Evolutionary conservation across 2,888 invertebrate genomes (phyloP), one percentile per base, ranked within the genome.

Genomic region (Leucophenga maculata): DNA sequence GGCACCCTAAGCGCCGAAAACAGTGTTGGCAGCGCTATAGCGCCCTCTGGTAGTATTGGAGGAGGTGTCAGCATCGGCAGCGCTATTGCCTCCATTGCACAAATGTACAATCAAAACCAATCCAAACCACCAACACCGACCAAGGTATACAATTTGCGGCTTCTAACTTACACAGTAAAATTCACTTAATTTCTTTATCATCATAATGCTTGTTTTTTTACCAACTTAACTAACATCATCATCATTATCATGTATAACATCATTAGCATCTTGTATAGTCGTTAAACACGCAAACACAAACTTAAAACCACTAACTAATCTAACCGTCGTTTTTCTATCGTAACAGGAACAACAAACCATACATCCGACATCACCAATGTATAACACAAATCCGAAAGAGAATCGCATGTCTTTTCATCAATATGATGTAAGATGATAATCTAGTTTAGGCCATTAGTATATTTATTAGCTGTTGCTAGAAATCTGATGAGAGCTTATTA

Each of bases 331-430:
- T 39, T 39, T 62, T 60, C 44, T 46, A 44, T 39, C 80, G 72
- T 76, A 82, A 77, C 85, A 83, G 81, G 85, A 86, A 77, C 57
- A 86, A 77, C 57, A 50, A 16, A 82, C 76, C 77, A 80, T 81
- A 73, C 87, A 87, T 79, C 86, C 89, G 77, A 84, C 88, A 75
- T 85, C 87, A 75, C 87, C 87, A 74, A 86, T 87, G 82, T 86
- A 85, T 83, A 87, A 83, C 75, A 78, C 78, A 68, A 80, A 84
- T 75, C 80, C 85, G 73, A 85, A 85, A 82, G 88, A 89, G 82
- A 84, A 86, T 80, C 86, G 89, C 77, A 81, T 83, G 70, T 86
- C 87, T 78, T 86, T 85, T 79, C 86, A 87, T 77, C 88, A 88
- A 78, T 87, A 86, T 78, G 88, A 89, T 86, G 89, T 89, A 88